These are phyloP conservation scores for Amblyornis subalaris DNA, from an alignment of 2,113 vertebrate genomes.

Conservation along the genomic window DNA sequence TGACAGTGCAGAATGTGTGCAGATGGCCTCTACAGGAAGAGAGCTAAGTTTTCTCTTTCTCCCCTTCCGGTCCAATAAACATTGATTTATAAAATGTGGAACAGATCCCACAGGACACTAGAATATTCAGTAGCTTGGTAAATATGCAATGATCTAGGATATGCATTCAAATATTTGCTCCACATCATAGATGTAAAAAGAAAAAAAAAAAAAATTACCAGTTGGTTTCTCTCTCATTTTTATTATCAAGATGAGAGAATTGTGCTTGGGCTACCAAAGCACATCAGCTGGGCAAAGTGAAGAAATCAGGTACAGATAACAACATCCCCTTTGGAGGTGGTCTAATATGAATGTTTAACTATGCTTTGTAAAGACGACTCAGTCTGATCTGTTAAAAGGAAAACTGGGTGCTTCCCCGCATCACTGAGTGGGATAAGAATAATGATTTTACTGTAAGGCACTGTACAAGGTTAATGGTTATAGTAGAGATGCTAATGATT, in stretches of 20 bases:
- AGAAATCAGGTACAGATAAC: background rate
- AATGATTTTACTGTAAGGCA: background rate
- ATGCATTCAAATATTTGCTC: background rate
- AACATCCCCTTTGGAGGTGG: background rate
- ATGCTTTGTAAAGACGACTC: background rate
- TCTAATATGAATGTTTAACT: background rate
- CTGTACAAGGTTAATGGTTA: background rate
- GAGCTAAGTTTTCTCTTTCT: background rate
- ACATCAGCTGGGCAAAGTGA: background rate
- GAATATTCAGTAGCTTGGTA: slow-evolving; percentile 42
- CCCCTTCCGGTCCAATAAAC: slow-evolving; percentile 34
- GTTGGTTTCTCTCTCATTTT: background rate
- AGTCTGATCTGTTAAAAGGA: background rate
- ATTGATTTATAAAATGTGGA: slow-evolving; percentile 40
- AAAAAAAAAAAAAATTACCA: background rate
- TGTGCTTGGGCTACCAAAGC: background rate
- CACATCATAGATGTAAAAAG: background rate
- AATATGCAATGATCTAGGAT: slow-evolving; percentile 16
- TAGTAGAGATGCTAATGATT: background rate
- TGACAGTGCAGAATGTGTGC: background rate
- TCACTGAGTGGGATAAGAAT: background rate
- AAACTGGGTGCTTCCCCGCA: background rate
- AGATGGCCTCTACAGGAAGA: background rate
- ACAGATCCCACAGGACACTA: slow-evolving; percentile 35
- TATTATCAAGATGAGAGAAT: background rate